Evolutionary conservation across 2,113 vertebrate genomes (phyloP), one percentile per base, ranked within the genome.

Genomic region (Hyla sarda): DNA sequence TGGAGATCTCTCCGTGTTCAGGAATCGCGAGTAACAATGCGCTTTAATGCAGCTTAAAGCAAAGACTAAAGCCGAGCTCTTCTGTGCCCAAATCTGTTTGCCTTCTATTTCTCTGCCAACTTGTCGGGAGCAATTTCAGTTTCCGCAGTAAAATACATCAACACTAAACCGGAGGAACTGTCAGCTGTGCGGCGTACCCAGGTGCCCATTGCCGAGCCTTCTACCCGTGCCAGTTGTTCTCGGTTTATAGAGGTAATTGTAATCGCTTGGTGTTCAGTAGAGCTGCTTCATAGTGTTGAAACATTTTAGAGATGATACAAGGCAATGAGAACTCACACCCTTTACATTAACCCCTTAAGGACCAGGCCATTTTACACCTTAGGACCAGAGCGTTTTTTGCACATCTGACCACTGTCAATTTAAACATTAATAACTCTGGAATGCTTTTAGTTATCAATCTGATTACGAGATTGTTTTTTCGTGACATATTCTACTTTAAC

Each of bases 41-140:
- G 17, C 34, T 32, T 21, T 47, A 72, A 47, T 32, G 79, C 84
- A 71, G 84, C 77, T 30, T 88, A 85, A 78, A 83, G 34, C 0
- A 5, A 0, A 14, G 83, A 87, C 79, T 34, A 30, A 87, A 87
- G 85, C 58, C 34, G 60, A 88, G n/a, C 58, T 79, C 14, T 82
- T 82, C 21, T 41, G 85, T 81, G 62, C 89, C 74, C 84, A 54
- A 87, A 84, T 12, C 28, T 16, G 21, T 88, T 90, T 88, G 13
- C 73, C 90, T 87, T 82, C 77, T 79, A 88, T 91, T 86, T 0
- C n/a, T 54, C 65, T 87, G 89, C 88, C 87, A 88, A 34, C 60
- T 74, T 88, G 84, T 90, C 88, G 82, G 80, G 90, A 89, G 89
- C 83, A 88, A 88, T 85, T 86, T 87, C 88, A 0, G 12, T 91